These are phyloP conservation scores for Eugnorisma glareosa DNA, from an alignment of 2,888 invertebrate species.

Conservation along the genomic window DNA sequence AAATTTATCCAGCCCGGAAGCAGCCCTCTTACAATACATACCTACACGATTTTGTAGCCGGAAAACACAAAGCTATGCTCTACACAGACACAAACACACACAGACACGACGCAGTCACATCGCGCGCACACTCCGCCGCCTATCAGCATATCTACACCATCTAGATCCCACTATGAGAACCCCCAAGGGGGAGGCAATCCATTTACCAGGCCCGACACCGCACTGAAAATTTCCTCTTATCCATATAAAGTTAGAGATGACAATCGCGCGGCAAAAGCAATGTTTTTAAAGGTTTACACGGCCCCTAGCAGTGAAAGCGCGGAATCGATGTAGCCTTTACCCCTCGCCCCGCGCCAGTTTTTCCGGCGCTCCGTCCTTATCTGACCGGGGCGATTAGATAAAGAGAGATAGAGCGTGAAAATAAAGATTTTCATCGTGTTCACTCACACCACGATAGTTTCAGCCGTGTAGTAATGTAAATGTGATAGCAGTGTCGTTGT, in stretches of 20 bases:
- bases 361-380: constrained; percentile 91
- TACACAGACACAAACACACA: constrained; percentile 78
- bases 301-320: constrained; percentile 91
- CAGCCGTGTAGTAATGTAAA: constrained; percentile 79
- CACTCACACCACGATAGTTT: constrained; percentile 87
- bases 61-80: constrained; percentile 83
- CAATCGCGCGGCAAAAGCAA: constrained; percentile 87
- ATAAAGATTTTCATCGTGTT: constrained; percentile 91
- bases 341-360: constrained; percentile 90
- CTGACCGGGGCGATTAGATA: constrained; percentile 90
- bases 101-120: constrained; percentile 72
- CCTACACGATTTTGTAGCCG: constrained; percentile 84
- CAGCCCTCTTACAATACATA: constrained; percentile 83
- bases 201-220: constrained; percentile 84
- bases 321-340: constrained; percentile 91
- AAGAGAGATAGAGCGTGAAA: constrained; percentile 91
- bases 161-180: constrained; percentile 91
- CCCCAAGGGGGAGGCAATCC: constrained; percentile 91
- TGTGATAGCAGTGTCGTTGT: constrained; percentile 79
- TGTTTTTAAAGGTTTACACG: constrained; percentile 91
- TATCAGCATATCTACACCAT: constrained; percentile 91
- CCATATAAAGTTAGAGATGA: constrained; percentile 86
- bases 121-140: constrained; percentile 82
- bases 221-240: constrained; percentile 86
- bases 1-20: constrained; percentile 89